A percentile compares a stretch with the other conserved stretches of the same genome.
Conservation (phyloP, 2,797 vertebrate genomes). For the Micropoecilia bifurca region DNA sequence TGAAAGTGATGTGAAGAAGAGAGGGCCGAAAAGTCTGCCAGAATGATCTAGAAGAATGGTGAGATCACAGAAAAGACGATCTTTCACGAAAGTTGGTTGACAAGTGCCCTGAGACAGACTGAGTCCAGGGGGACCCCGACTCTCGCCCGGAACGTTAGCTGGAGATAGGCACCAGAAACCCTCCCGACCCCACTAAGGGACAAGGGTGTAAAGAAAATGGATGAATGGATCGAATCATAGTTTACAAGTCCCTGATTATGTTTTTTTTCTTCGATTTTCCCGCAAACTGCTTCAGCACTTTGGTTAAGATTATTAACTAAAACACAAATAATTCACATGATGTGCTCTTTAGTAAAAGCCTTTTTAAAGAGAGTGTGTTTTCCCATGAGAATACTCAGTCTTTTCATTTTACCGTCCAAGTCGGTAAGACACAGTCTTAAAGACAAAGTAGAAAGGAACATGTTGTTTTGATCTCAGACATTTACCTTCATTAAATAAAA, state of each 20-base stretch:
- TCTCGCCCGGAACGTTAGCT: too few relatives aligned
- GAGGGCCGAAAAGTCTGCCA: not conserved
- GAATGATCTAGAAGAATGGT: not conserved
- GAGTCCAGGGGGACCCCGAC: too few relatives aligned
- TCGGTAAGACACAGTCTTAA: not conserved
- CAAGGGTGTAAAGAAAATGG: too few relatives aligned
- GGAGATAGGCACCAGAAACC: too few relatives aligned
- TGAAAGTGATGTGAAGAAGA: not conserved
- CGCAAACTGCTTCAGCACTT: not conserved
- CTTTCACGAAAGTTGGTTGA: not conserved
- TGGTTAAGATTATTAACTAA: not conserved
- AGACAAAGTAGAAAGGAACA: not conserved
- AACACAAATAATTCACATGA: not conserved
- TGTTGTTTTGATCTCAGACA: not conserved
- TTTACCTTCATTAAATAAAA: not conserved
- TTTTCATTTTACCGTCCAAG: not conserved
- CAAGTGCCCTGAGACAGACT: not conserved
- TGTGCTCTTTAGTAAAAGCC: not conserved
- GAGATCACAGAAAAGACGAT: not conserved
- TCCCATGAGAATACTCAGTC: not conserved
- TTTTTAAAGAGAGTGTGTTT: not conserved
- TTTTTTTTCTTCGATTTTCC: not conserved
- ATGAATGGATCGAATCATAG: too few relatives aligned
- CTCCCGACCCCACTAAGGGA: too few relatives aligned
- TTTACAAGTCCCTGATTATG: not conserved